These are phyloP conservation scores for Catocala sponsa DNA, from an alignment of 2,888 invertebrate genomes.

Conservation along the genomic window DNA sequence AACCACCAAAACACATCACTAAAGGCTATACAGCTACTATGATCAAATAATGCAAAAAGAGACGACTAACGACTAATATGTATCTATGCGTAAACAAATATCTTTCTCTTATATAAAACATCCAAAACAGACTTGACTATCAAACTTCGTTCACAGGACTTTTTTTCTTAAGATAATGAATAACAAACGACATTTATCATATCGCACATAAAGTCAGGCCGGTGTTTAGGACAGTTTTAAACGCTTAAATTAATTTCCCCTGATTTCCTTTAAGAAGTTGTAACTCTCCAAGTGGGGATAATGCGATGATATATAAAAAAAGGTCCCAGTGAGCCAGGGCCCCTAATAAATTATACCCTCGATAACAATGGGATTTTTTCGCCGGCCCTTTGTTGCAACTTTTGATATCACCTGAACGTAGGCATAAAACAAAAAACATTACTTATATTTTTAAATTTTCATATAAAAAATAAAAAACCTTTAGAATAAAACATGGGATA, in stretches of 20 bases:
- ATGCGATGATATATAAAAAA: constrained; percentile 89
- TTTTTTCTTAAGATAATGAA: constrained; percentile 51
- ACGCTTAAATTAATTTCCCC: constrained; percentile 86
- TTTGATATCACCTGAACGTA: constrained; percentile 87
- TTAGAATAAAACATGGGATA: too few species aligned
- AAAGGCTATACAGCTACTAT: too few species aligned
- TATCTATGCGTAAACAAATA: too few species aligned
- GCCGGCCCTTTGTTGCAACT: constrained; percentile 86
- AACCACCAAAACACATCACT: too few species aligned
- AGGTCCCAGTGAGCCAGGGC: constrained; percentile 82
- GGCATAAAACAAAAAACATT: constrained; percentile 48
- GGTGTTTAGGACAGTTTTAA: constrained; percentile 85
- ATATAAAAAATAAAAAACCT: background rate
- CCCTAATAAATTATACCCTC: constrained; percentile 88
- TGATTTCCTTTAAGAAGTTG: constrained; percentile 88
- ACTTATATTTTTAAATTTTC: constrained; percentile 27
- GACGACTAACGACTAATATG: too few species aligned
- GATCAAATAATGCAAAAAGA: too few species aligned
- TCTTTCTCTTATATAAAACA: background rate
- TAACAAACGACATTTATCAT: constrained; percentile 75
- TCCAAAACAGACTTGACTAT: constrained; percentile 5
- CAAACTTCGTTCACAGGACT: constrained; percentile 18
- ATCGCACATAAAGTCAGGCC: constrained; percentile 75
- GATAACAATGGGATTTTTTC: constrained; percentile 89
- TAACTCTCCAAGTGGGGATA: constrained; percentile 87